Base-by-base conservation (phyloP, 2,888 invertebrate genomes). In the Drosophila paramelanica region DNA sequence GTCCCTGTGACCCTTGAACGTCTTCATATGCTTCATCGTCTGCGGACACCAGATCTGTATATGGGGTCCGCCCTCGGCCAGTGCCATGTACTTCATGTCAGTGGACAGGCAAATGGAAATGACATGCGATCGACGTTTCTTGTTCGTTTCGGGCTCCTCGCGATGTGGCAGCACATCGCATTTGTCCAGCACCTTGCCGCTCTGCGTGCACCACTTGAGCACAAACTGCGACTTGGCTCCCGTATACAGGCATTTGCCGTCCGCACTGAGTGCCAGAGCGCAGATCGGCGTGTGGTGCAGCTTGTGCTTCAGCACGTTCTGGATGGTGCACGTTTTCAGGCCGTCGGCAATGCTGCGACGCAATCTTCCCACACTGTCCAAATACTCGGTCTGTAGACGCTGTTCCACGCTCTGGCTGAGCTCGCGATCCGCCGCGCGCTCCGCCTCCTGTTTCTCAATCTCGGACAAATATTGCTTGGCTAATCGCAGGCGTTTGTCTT, bases 391-490 rank as follows among this genome's bases (percentile, higher is more conserved):
- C 81, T 96, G 96, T 61, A 98, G 93, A 60, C 97, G 94, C 81
- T 95, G 95, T n/a, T 95, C 94, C 2, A 93, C 90, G 52, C 89
- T 90, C 50, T 91, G 90, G 38, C 97, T 94, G 2, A 95, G 93
- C 75, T 94, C 94, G 60, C 95, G 95, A 17, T 94, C 93, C 79
- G 95, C 95, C 0, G 94, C 93, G 79, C 95, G 94, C 74, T 95
- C 94, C 23, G 94, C 94, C 90, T 97, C 97, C 93, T 97, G 96
- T 88, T 94, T 95, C 92, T 96, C 96, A 46, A 98, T 96, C 93
- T 98, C 96, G 87, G 96, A 94, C 38, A 99, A 93, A 92, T 98
- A 98, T 90, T 96, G 95, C 91, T 98, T 98, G 0, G 98, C 98
- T 69, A 98, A 92, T 46, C 98, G 94, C 51, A 98, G 91, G 78